Conservation (phyloP, 1,140 invertebrate genomes). For the Ctenoplectra terminalis region DNA sequence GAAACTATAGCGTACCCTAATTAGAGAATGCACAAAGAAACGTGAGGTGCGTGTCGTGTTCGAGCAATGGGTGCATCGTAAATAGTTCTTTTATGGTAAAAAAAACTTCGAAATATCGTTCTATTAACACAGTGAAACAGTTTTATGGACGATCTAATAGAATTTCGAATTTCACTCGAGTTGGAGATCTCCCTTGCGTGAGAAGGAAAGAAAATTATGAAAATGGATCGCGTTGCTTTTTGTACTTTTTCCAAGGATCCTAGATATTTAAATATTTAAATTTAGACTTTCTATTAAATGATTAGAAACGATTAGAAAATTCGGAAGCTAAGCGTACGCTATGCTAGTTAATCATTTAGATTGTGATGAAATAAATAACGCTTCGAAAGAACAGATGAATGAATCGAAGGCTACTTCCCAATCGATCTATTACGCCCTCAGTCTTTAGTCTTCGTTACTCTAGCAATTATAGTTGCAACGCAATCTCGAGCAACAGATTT, state of each 20-base stretch:
- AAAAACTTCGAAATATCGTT: conserved; percentile 48
- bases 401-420: too few relatives aligned
- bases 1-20: conserved; percentile 67
- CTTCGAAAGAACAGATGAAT: too few relatives aligned
- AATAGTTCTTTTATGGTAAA: conserved; percentile 16
- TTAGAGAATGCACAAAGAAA: conserved; percentile 55
- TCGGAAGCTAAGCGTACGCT: too few relatives aligned
- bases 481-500: background rate
- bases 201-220: background rate
- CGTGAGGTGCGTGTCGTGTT: background rate
- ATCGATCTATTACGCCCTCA: background rate
- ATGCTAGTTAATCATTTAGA: too few relatives aligned
- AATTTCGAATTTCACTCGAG: conserved; percentile 43
- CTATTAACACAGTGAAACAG: conserved; percentile 48
- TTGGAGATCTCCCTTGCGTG: background rate
- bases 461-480: background rate
- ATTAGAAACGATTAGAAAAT: too few relatives aligned
- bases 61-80: background rate
- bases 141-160: conserved; percentile 21
- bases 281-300: background rate
- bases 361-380: too few relatives aligned
- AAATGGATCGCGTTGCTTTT: background rate
- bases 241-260: background rate
- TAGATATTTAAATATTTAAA: background rate
- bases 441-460: too few relatives aligned